Percentiles rank a stretch among this genome's conserved stretches.
These are phyloP conservation scores for Periophthalmus modestus DNA, from an alignment of 2,113 vertebrate genomes.

Conservation along the genomic window DNA sequence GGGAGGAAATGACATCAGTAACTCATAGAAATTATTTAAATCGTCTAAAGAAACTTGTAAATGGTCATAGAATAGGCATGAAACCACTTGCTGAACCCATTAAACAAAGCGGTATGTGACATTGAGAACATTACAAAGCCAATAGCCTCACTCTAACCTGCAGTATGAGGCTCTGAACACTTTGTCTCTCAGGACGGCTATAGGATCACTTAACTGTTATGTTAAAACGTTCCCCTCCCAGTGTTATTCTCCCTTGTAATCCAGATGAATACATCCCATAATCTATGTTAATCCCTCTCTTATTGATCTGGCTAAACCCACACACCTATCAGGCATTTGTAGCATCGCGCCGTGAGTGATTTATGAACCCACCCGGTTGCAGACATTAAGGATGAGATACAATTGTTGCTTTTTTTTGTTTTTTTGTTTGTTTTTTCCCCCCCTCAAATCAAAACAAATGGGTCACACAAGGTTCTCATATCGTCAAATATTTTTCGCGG, in stretches of 20 bases:
- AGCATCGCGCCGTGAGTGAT: slow-evolving; percentile 51
- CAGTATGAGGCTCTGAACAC: neutral
- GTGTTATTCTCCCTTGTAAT: slow-evolving; percentile 25
- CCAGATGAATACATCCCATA: slow-evolving; percentile 52
- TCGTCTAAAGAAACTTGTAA: too few relatives aligned
- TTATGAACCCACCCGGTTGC: slow-evolving; percentile 65
- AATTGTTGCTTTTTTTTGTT: slow-evolving; percentile 60
- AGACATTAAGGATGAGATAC: slow-evolving; percentile 74
- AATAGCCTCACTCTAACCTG: neutral
- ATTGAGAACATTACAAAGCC: neutral
- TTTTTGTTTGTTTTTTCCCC: too few relatives aligned
- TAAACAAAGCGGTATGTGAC: neutral
- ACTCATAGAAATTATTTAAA: too few relatives aligned
- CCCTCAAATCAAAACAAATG: slow-evolving; percentile 84
- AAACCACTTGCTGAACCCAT: too few relatives aligned
- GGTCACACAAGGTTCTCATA: slow-evolving; percentile 80
- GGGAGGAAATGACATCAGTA: too few relatives aligned
- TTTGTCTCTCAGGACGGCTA: neutral
- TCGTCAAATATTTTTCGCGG: slow-evolving; percentile 74
- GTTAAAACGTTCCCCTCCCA: slow-evolving; percentile 3
- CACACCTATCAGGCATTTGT: slow-evolving; percentile 34
- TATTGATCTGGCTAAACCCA: slow-evolving; percentile 42
- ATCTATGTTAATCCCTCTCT: slow-evolving; percentile 60
- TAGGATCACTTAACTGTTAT: neutral
- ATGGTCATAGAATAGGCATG: too few relatives aligned